These are phyloP conservation scores for Percina caprodes DNA, from an alignment of 2,113 vertebrate genomes.

Conservation along the genomic window DNA sequence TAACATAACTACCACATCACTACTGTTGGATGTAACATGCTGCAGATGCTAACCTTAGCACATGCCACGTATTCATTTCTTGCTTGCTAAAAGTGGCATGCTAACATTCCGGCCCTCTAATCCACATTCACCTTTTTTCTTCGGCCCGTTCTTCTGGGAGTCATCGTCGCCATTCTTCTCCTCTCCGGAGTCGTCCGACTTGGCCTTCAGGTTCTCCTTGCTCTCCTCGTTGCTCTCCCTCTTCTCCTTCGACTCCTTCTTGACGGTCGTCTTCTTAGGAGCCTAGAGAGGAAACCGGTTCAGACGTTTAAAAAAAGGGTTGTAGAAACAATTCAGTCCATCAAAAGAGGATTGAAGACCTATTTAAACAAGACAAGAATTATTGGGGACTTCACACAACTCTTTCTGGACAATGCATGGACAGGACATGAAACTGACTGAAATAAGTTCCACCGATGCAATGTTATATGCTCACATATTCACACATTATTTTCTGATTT, in stretches of 20 bases:
- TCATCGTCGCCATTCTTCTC: constrained; percentile 97
- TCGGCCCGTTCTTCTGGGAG: constrained; percentile 91
- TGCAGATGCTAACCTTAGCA: not conserved
- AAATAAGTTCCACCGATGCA: not conserved
- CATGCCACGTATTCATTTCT: not conserved
- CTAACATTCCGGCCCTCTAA: rapidly evolving
- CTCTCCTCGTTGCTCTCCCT: constrained; percentile 92
- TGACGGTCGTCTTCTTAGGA: constrained; percentile 85
- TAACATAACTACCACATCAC: not conserved
- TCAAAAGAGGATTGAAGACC: not conserved
- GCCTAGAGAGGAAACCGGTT: constrained; percentile 69
- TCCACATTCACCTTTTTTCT: constrained; percentile 90
- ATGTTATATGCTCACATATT: not conserved
- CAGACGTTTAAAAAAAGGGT: not conserved
- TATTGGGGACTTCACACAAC: not conserved
- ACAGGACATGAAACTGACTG: not conserved
- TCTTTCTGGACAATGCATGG: not conserved
- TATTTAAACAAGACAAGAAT: not conserved
- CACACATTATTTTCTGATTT: not conserved
- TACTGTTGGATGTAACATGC: too few species aligned
- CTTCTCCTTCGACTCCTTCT: constrained; percentile 94
- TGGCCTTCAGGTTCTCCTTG: constrained; percentile 95
- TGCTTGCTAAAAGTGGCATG: too few species aligned
- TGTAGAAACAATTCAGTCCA: not conserved
- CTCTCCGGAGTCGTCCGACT: constrained; percentile 95